Base-by-base conservation (phyloP, 2,888 invertebrate genomes). In the Drosophila kanekoi region DNA sequence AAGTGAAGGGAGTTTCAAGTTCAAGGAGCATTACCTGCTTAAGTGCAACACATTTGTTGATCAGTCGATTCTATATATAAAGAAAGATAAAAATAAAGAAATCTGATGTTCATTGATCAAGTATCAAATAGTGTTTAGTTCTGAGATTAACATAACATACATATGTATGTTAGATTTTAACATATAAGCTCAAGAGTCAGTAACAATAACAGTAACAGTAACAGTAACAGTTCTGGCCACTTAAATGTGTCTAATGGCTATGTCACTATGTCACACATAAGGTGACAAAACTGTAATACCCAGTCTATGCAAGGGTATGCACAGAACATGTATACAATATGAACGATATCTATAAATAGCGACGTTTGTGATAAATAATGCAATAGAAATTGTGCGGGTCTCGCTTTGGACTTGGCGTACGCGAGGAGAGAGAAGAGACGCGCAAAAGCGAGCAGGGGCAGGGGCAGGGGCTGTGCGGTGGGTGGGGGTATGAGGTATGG, bases 291-390 rank as follows among this genome's bases (percentile, higher is more conserved):
- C 4, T 5, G 11, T 4, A 18, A 48, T 37, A 28, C 44, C 20
- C 28, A 8, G 28, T 8, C 57, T 32, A 11, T 1, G 20, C 65
- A 38, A 43, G 45, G 43, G 38, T 38, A 18, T 38, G 9, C 16
- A 6, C 40, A 9, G 33, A 48, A 47, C 32, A 33, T 49, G 43
- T 35, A 14, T 40, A 70, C 59, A 44, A 44, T 70, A 57, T 52
- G 63, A 61, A 40, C 48, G 64, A 57, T 64, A 60, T 60, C 75
- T 78, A 80, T 82, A 82, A 88, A 88, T 82, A 82, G 69, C 62
- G 51, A 41, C 52, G 63, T 23, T 59, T 72, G 43, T 77, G 83
- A 82, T 83, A 86, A 88, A 88, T 86, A 88, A 75, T 77, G 80
- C 75, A 69, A 71, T 81, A 73, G 73, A 71, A 85, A 71, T 54